A percentile compares a stretch with the other conserved stretches of the same genome.
phyloP scores from a whole-genome alignment of 1,140 invertebrate species.

The Anadara kagoshimensis region DNA sequence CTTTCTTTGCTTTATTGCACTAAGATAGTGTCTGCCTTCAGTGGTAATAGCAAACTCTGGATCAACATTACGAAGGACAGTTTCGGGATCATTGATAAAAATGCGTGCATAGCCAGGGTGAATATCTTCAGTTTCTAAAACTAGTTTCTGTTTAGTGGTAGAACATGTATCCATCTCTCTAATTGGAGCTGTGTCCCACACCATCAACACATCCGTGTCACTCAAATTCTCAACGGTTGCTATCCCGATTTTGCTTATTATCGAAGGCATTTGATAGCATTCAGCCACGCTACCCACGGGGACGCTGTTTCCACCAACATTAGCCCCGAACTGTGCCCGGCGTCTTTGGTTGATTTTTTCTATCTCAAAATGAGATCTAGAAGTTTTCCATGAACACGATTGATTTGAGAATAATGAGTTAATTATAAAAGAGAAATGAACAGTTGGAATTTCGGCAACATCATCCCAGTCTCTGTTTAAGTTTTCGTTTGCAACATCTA shows the following conservation, averaged over 20 bases:
- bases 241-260: neutral
- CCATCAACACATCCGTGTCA: slow-evolving; percentile 1
- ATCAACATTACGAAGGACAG: neutral
- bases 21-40: neutral
- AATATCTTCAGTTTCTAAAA: neutral
- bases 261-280: neutral
- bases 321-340: neutral
- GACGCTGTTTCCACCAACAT: neutral
- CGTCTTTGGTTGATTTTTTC: neutral
- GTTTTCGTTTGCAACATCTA: too few relatives aligned
- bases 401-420: neutral
- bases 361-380: neutral
- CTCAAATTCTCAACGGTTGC: neutral
- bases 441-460: neutral
- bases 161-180: neutral
- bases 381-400: neutral
- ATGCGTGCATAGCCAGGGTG: neutral
- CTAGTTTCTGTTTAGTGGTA: neutral
- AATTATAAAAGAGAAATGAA: slow-evolving; percentile 3
- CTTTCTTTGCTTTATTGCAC: slow-evolving; percentile 1
- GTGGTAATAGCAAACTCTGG: neutral
- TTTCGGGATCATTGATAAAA: slow-evolving; percentile 3
- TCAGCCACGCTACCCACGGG: neutral
- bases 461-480: slow-evolving; percentile 1
- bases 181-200: neutral